Evolutionary conservation across 23 tunicate genomes (phyloP).

Genomic region (Pegea sp.): DNA sequence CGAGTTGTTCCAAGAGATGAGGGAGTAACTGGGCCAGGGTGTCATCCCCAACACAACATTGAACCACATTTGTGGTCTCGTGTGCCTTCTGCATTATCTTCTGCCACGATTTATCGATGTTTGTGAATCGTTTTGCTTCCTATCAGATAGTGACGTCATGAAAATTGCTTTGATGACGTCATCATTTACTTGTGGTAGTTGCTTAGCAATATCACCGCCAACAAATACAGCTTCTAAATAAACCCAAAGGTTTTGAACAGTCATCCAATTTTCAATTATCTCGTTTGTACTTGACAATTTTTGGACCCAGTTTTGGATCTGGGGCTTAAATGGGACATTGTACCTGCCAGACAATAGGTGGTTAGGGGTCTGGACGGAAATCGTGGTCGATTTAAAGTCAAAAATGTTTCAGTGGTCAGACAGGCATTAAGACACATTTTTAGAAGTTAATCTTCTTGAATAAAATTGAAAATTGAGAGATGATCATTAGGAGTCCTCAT

Average conservation of each 20-base stretch:
- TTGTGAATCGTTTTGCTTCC: slow-evolving; percentile 96
- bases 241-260: slow-evolving; percentile 97
- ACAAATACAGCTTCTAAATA: slow-evolving; percentile 99
- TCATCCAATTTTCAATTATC: slow-evolving; percentile 94
- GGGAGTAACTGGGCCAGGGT: slow-evolving; percentile 95
- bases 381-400: neutral
- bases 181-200: slow-evolving; percentile 75
- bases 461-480: too few relatives aligned
- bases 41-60: slow-evolving; percentile 99
- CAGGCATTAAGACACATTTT: too few relatives aligned
- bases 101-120: slow-evolving; percentile 99
- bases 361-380: neutral
- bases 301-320: slow-evolving; percentile 94
- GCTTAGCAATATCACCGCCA: slow-evolving; percentile 97
- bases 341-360: slow-evolving; percentile 23
- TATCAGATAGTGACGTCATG: neutral
- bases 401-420: neutral
- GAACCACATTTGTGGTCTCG: slow-evolving; percentile 98
- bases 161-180: neutral
- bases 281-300: slow-evolving; percentile 94
- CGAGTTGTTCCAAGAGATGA: slow-evolving; percentile 92
- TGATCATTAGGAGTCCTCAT: too few relatives aligned
- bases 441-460: too few relatives aligned
- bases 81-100: slow-evolving; percentile 99
- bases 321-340: slow-evolving; percentile 98